Evolutionary conservation across 2,797 vertebrate genomes (phyloP), one percentile per base, ranked within the genome.

Genomic region (Dicrostonyx torquatus): DNA sequence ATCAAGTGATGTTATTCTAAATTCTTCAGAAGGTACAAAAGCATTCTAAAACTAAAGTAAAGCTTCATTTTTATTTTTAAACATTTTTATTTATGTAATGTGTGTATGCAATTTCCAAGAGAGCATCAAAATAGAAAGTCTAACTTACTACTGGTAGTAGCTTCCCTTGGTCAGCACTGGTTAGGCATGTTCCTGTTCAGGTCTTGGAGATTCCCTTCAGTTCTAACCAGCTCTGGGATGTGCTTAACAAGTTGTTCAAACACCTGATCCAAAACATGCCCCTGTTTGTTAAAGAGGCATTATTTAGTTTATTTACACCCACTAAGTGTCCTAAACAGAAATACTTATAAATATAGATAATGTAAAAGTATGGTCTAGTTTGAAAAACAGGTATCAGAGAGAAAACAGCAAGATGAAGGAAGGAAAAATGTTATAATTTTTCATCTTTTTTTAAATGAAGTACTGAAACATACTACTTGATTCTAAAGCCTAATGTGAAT

Each of bases 211-310:
- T 93, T 89, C 50, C 45, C n/a, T 66, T 93, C 55, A 40, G 66
- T 94, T 83, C 64, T 96, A 58, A 62, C 37, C 29, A 93, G 77
- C 7, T 94, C 29, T 72, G 22, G 37, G 72, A 34, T 85, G 29
- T 50, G 62, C 87, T 92, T 80, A 95, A 70, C 70, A 90, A 92
- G 13, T 22, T 87, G 14, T 91, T 83, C 80, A 93, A 93, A 83
- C 89, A 87, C 37, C 43, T 75, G 31, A 60, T 50, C 58, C 29
- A 91, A 68, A 91, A 91, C 79, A 48, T 89, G 85, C 60, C 72
- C 45, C 48, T 88, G 48, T 88, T 87, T 88, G 9, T 29, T 90
- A 43, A 92, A 84, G 37, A 29, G 68, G 18, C 18, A 43, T 90
- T 90, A 86, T 66, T 89, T 45, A 60, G 37, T 75, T 86, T 95